Percentiles rank a stretch among this genome's conserved stretches.
These are phyloP conservation scores for Dexiosoma caninum DNA, from an alignment of 2,888 invertebrate genomes.

Conservation along the genomic window DNA sequence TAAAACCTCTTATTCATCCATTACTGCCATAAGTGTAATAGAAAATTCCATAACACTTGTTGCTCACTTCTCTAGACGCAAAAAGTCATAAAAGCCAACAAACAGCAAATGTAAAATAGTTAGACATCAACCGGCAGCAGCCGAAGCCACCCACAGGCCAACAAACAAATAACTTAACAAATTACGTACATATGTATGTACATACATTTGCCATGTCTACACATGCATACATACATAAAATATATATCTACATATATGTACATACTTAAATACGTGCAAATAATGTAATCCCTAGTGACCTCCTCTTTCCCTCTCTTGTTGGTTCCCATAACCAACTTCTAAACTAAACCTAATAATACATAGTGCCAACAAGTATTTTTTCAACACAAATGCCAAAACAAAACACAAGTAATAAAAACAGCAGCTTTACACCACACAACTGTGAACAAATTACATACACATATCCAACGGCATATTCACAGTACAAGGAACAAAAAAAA, in stretches of 20 bases:
- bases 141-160: slow-evolving; percentile 3
- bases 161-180: slow-evolving; percentile 27
- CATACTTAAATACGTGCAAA: no score
- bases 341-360: slow-evolving; percentile 44
- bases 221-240: no score
- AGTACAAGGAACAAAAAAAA: background rate
- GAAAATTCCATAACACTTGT: slow-evolving; percentile 57
- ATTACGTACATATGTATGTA: no score
- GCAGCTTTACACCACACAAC: slow-evolving; percentile 1
- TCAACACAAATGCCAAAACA: background rate
- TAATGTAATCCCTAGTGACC: slow-evolving; percentile 20
- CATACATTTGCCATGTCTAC: no score
- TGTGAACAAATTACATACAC: slow-evolving; percentile 27
- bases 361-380: slow-evolving; percentile 39
- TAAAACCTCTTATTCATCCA: slow-evolving; percentile 11
- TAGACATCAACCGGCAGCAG: slow-evolving; percentile 33
- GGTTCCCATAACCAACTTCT: slow-evolving; percentile 8
- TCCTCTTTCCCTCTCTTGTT: background rate
- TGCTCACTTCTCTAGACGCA: slow-evolving; percentile 42
- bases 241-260: no score
- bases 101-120: slow-evolving; percentile 58
- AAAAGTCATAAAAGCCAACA: slow-evolving; percentile 54
- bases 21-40: slow-evolving; percentile 20
- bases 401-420: background rate
- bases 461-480: background rate